Evolutionary conservation across 2,113 vertebrate species (phyloP).

Genomic region (Hippoglossus stenolepis): DNA sequence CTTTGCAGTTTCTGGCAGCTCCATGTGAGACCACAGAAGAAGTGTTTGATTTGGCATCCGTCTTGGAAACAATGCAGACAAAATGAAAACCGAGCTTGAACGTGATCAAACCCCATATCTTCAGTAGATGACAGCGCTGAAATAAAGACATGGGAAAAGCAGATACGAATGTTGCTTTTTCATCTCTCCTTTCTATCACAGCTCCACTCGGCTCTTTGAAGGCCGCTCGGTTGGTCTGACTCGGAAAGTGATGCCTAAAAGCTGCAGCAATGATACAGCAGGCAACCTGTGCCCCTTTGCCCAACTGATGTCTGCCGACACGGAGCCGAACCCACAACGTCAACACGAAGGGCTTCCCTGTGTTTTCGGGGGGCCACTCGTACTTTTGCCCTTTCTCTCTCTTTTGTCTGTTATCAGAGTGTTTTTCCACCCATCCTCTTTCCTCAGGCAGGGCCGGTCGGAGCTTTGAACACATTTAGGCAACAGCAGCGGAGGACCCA

Average conservation of each 20-base stretch:
- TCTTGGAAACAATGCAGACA: slow-evolving; percentile 74
- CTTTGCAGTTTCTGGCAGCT: slow-evolving; percentile 49
- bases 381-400: slow-evolving; percentile 53
- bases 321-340: slow-evolving; percentile 60
- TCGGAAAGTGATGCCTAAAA: slow-evolving; percentile 46
- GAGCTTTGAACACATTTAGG: slow-evolving; percentile 47
- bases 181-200: slow-evolving; percentile 48
- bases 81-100: slow-evolving; percentile 66
- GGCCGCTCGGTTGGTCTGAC: slow-evolving; percentile 21
- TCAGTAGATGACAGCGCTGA: slow-evolving; percentile 59
- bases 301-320: slow-evolving; percentile 33
- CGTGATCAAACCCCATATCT: slow-evolving; percentile 63
- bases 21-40: slow-evolving; percentile 55
- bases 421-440: slow-evolving; percentile 78
- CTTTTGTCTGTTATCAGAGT: slow-evolving; percentile 60
- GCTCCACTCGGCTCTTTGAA: slow-evolving; percentile 57
- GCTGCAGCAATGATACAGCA: slow-evolving; percentile 16
- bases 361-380: slow-evolving; percentile 50
- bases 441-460: slow-evolving; percentile 55
- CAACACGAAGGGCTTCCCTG: slow-evolving; percentile 63
- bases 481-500: slow-evolving; percentile 33
- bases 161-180: slow-evolving; percentile 43
- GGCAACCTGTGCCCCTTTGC: slow-evolving; percentile 28
- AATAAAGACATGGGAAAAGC: slow-evolving; percentile 61
- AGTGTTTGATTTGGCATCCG: slow-evolving; percentile 77